Evolutionary conservation across 2,113 vertebrate genomes (phyloP).

Genomic region (Odontophorus gujanensis): DNA sequence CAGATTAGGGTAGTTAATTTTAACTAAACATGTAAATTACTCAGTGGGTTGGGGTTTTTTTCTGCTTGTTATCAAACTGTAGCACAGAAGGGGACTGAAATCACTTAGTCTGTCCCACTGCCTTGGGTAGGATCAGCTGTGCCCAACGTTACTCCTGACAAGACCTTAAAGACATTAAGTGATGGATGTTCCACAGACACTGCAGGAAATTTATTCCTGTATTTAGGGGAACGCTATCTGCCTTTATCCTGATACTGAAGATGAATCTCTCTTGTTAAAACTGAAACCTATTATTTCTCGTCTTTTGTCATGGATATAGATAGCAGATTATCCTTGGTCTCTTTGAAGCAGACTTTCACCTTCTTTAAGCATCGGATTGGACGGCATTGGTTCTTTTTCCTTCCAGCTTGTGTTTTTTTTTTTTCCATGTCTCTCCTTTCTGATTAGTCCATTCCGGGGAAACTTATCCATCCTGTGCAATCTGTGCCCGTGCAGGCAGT

Average conservation of each 20-base stretch:
- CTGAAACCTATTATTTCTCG: not conserved
- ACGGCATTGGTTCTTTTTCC: not conserved
- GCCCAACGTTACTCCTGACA: not conserved
- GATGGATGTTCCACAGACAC: not conserved
- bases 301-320: not conserved
- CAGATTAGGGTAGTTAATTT: conserved; percentile 27
- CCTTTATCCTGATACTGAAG: not conserved
- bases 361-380: not conserved
- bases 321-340: not conserved
- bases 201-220: not conserved
- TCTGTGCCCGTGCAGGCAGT: not conserved
- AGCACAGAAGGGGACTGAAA: not conserved
- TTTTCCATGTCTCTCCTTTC: not conserved
- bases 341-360: not conserved
- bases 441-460: not conserved
- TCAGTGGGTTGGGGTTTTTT: not conserved
- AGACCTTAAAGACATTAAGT: not conserved
- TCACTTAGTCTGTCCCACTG: not conserved
- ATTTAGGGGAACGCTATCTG: not conserved
- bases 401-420: not conserved
- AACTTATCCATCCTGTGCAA: not conserved
- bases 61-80: not conserved
- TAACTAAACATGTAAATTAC: conserved; percentile 34
- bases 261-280: not conserved
- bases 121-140: not conserved